Evolutionary conservation across 2,797 vertebrate species (phyloP).

Genomic region (Hoplostethus atlanticus): DNA sequence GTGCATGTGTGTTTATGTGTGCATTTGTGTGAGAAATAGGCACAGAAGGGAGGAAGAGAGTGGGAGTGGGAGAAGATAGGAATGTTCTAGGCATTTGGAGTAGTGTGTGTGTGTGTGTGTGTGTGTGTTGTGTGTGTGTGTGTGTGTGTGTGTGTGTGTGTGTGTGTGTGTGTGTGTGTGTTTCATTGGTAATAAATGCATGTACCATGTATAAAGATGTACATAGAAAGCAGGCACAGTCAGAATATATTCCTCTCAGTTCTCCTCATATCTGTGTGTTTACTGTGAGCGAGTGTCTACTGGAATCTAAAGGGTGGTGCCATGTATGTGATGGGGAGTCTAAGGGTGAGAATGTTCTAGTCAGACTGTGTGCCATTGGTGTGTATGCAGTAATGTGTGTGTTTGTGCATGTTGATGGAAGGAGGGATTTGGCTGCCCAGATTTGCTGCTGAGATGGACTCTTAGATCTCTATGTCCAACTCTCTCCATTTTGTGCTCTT

Average conservation of each 20-base stretch:
- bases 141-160: conserved; percentile 21
- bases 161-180: conserved; percentile 40
- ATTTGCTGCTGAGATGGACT: conserved; percentile 64
- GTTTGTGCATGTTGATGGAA: conserved; percentile 42
- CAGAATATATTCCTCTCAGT: conserved; percentile 14
- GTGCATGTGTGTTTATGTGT: background rate
- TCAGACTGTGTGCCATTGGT: conserved; percentile 9
- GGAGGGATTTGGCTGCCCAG: conserved; percentile 19
- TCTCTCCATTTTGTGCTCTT: conserved; percentile 48
- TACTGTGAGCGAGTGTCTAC: conserved; percentile 51
- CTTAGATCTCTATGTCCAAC: conserved; percentile 63
- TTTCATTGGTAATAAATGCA: conserved; percentile 45
- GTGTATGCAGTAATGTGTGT: conserved; percentile 51
- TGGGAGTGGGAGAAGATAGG: conserved; percentile 43
- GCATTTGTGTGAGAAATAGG: background rate
- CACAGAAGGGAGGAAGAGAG: conserved; percentile 18
- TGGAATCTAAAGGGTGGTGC: conserved; percentile 69
- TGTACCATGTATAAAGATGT: background rate
- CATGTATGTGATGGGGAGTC: conserved; percentile 37
- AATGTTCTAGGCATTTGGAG: conserved; percentile 44
- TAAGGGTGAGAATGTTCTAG: conserved; percentile 59
- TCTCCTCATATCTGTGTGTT: conserved; percentile 36
- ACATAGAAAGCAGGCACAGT: conserved; percentile 2
- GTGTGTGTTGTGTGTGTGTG: conserved; percentile 41
- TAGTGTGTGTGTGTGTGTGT: conserved; percentile 15